Evolutionary conservation across 2,797 vertebrate genomes (phyloP).

Genomic region (Sebastes trivittatus): DNA sequence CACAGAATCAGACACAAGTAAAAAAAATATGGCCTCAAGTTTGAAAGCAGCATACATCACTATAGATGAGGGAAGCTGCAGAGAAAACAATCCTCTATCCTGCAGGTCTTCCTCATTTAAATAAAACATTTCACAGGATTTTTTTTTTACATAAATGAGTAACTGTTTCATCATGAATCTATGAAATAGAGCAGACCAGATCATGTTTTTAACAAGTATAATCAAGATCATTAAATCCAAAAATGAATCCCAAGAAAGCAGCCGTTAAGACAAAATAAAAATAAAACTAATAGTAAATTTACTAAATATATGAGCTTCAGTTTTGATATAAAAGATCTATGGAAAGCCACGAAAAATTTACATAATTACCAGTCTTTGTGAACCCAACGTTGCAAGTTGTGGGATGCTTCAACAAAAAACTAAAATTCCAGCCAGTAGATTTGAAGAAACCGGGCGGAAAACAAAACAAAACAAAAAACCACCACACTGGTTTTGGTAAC

Average conservation of each 20-base stretch:
- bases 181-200: not conserved
- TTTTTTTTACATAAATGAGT: too few species aligned
- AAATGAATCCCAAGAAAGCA: not conserved
- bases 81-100: too few species aligned
- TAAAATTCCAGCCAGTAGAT: not conserved
- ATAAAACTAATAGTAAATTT: not conserved
- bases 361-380: not conserved
- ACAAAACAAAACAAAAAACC: not conserved
- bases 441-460: not conserved
- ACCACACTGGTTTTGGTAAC: fast-evolving
- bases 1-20: too few species aligned
- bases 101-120: too few species aligned
- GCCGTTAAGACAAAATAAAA: not conserved
- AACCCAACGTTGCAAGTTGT: not conserved
- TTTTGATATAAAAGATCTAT: not conserved
- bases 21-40: too few species aligned
- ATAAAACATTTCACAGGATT: too few species aligned
- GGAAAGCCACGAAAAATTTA: not conserved
- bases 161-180: not conserved
- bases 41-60: too few species aligned
- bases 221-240: not conserved
- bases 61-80: too few species aligned
- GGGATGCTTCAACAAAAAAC: not conserved
- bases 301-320: not conserved
- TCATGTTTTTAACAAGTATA: not conserved